Base-by-base conservation (phyloP, 2,888 invertebrate species). In the Platycheirus rosarum region DNA sequence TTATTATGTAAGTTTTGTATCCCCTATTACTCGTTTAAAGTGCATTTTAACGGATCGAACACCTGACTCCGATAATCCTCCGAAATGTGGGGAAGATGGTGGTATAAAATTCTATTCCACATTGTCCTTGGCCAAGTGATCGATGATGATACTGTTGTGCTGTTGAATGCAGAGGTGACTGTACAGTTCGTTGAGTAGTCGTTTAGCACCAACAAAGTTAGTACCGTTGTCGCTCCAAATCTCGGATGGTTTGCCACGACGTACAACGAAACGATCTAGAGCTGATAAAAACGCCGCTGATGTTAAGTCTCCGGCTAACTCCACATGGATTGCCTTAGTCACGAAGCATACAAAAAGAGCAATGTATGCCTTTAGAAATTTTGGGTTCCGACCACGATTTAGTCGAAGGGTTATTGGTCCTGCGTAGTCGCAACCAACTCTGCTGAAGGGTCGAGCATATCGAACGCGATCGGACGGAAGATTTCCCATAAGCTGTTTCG, bases 221-320 rank as follows among this genome's bases (percentile, higher is more conserved):
- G 60, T 73, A 1, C 76, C 85, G 23, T 79, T 84, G 44, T 79
- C 76, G 26, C n/a, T n/a, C n/a, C n/a, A n/a, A n/a, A n/a, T n/a
- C n/a, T n/a, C n/a, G n/a, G n/a, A n/a, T n/a, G n/a, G n/a, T 49
- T 74, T 79, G 0, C 80, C 76, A 1, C 74, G 51, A 3, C 74
- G 65, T 7, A 76, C 20, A 26, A 74, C 69, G 26, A 84, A 85
- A 0, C 80, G 62, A 5, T 79, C 29, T n/a, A n/a, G n/a, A n/a
- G n/a, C n/a, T n/a, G n/a, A n/a, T n/a, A n/a, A n/a, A n/a, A n/a
- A n/a, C n/a, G n/a, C n/a, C n/a, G n/a, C n/a, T n/a, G n/a, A n/a
- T n/a, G n/a, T n/a, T n/a, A n/a, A n/a, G n/a, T n/a, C n/a, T n/a
- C n/a, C n/a, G n/a, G n/a, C n/a, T n/a, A n/a, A n/a, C n/a, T n/a